A percentile compares a stretch with the other conserved stretches of the same genome.
Conservation (phyloP, 2,113 vertebrate genomes). For the Grammomys dolichurus region DNA sequence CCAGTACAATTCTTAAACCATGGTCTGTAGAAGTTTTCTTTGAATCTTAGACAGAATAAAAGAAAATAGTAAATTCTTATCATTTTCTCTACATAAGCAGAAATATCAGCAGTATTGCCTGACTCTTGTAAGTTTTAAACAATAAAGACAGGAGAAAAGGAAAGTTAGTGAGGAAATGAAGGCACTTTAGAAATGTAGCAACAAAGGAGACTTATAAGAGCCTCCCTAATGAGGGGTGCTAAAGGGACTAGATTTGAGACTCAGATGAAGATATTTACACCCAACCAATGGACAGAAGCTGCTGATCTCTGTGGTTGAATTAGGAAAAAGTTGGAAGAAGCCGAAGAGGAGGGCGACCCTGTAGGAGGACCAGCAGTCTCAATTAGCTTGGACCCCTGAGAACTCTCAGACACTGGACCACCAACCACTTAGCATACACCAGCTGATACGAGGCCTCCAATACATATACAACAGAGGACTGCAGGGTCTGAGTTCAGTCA, state of each 20-base stretch:
- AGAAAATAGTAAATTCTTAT: not conserved
- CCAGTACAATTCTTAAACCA: not conserved
- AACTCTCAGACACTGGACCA: too few relatives aligned
- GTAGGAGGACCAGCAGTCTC: too few relatives aligned
- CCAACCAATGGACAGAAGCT: too few relatives aligned
- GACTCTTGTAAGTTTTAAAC: not conserved
- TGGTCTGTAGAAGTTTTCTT: not conserved
- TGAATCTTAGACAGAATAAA: not conserved
- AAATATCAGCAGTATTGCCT: not conserved
- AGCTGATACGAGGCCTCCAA: too few relatives aligned
- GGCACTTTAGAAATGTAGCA: not conserved
- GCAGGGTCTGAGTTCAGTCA: too few relatives aligned
- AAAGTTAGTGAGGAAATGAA: not conserved
- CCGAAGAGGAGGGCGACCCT: too few relatives aligned
- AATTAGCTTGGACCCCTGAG: too few relatives aligned
- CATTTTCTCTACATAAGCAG: not conserved
- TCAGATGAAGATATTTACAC: not conserved
- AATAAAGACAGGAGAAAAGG: not conserved
- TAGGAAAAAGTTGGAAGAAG: too few relatives aligned
- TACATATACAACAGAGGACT: too few relatives aligned
- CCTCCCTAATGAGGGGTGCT: not conserved
- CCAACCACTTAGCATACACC: too few relatives aligned
- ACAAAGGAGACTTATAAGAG: not conserved
- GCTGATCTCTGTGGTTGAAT: too few relatives aligned
- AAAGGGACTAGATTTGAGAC: not conserved